phyloP scores from a whole-genome alignment of 64 coral and sea anemone genomes.

The Pocillopora verrucosa region DNA sequence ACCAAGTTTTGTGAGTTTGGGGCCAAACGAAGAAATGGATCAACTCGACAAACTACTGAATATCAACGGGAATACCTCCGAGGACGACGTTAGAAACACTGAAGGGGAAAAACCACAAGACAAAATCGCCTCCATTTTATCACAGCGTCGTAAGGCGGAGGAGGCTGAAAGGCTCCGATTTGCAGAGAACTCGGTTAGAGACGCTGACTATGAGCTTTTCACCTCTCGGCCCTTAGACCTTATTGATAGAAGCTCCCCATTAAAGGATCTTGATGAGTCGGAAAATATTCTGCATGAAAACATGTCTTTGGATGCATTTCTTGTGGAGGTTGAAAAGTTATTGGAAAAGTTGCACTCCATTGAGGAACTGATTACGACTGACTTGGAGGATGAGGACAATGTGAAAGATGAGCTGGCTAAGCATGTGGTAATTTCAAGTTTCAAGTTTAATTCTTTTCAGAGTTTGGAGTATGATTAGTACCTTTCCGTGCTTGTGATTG shows the following conservation, averaged over 20 bases:
- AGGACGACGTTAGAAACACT: background rate
- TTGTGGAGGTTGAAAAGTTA: constrained; percentile 76
- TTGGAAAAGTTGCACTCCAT: constrained; percentile 79
- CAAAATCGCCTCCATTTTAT: constrained; percentile 35
- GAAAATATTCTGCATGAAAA: constrained; percentile 62
- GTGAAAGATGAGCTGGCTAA: constrained; percentile 79
- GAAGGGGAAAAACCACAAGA: constrained; percentile 26
- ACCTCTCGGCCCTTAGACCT: constrained; percentile 27
- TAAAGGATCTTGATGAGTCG: constrained; percentile 67
- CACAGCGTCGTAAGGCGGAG: constrained; percentile 27
- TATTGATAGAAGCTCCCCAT: constrained; percentile 16
- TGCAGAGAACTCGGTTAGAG: constrained; percentile 24
- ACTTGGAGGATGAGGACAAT: constrained; percentile 39
- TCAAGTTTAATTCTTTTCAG: too few species aligned
- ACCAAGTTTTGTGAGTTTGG: background rate
- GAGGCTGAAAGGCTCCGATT: constrained; percentile 44
- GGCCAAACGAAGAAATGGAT: constrained; percentile 24
- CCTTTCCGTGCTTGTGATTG: too few species aligned
- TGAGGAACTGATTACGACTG: constrained; percentile 77
- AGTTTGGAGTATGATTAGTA: too few species aligned
- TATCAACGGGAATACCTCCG: background rate
- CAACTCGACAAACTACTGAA: constrained; percentile 20
- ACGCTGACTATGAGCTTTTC: constrained; percentile 36
- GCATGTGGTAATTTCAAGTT: constrained; percentile 72
- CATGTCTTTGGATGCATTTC: constrained; percentile 66